Evolutionary conservation across 2,113 vertebrate genomes (phyloP).

Genomic region (Nerophis lumbriciformis): DNA sequence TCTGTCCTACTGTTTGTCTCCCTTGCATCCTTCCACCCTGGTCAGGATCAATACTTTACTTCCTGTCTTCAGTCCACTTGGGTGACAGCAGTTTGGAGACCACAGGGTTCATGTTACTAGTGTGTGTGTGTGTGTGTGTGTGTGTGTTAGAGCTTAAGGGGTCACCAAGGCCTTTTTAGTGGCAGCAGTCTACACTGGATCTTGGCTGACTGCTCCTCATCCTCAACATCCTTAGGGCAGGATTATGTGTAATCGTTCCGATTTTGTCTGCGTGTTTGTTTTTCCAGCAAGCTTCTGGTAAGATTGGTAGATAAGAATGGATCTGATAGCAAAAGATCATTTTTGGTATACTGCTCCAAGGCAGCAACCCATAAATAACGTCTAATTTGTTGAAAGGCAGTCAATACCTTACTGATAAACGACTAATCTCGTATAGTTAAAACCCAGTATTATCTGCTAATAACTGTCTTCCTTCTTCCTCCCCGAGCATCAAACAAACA

Average conservation of each 20-base stretch:
- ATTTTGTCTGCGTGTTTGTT: background rate
- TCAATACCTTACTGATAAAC: background rate
- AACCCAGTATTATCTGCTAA: conserved; percentile 30
- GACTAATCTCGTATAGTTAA: conserved; percentile 27
- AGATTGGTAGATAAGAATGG: background rate
- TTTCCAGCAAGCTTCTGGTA: too few species aligned
- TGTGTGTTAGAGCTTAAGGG: conserved; percentile 24
- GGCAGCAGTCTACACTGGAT: conserved; percentile 10
- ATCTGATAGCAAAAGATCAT: background rate
- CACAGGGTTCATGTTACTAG: conserved; percentile 47
- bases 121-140: conserved; percentile 22
- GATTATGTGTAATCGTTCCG: background rate
- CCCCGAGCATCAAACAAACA: conserved; percentile 11
- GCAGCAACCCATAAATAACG: background rate
- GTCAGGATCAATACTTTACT: conserved; percentile 63
- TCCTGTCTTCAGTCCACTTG: conserved; percentile 52
- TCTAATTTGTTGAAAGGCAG: background rate
- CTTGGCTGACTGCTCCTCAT: background rate
- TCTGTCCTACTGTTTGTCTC: conserved; percentile 1
- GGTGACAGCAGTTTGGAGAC: conserved; percentile 60
- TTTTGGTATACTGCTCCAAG: background rate
- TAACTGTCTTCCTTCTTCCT: conserved; percentile 30
- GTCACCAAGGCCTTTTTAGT: conserved; percentile 38
- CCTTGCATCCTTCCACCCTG: conserved; percentile 28
- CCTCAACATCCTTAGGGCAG: background rate